Evolutionary conservation across 2,113 vertebrate genomes (phyloP), one percentile per base, ranked within the genome.

Genomic region (Scomber japonicus): DNA sequence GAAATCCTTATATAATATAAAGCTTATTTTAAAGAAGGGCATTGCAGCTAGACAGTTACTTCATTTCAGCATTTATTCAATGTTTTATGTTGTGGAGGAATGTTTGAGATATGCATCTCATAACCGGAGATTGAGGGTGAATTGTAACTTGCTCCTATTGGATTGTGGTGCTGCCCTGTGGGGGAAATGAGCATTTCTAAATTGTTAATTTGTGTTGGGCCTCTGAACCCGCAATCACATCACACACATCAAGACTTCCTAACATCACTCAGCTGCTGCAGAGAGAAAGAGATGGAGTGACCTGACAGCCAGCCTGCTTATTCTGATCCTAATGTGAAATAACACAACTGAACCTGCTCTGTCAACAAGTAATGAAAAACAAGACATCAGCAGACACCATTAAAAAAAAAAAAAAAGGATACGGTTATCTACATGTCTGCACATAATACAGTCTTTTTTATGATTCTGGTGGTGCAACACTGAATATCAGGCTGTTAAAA

Each of bases 291-390:
- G 62, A 74, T 59, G 31, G 45, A 76, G 49, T 1, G 19, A 31
- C 65, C 40, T 87, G 77, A 85, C 56, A 56, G 71, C 64, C 60
- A 21, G 69, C 51, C 54, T 3, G 4, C 44, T 78, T 71, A 86
- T 61, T 44, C 50, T 64, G 73, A 83, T 68, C 71, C 76, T 75
- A 56, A 84, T 60, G 35, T 49, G 53, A 73, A 74, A 45, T 67
- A 82, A 71, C 71, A 80, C 56, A 50, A 55, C 31, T 49, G 31
- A 70, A 75, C 49, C 51, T 76, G 75, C 75, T 71, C 59, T 12
- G 75, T 64, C 19, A 53, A 81, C 21, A 51, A 78, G 73, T 56
- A 62, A 66, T n/a, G 45, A 80, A 31, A 70, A 45, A 30, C 51
- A 50, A 51, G 63, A 50, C 66, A 10, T 67, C 45, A 78, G 27